Evolutionary conservation across 2,797 vertebrate genomes (phyloP), one percentile per base, ranked within the genome.

Genomic region (Centropyge bicolor): DNA sequence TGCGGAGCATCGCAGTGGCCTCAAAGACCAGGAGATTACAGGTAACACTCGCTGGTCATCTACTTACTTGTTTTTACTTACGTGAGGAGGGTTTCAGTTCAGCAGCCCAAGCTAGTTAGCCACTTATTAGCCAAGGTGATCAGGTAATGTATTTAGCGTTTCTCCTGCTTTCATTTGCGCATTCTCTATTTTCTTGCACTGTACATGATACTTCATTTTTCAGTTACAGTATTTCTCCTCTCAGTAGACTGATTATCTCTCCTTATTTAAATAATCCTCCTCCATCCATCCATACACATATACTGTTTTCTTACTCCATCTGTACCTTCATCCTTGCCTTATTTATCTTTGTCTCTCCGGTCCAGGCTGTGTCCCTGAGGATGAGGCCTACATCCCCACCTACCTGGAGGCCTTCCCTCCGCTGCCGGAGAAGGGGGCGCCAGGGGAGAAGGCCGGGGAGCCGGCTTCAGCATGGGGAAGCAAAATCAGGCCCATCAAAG

Each of bases 371-470:
- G 93, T 95, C 81, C 94, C 93, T 0, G 95, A 96, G 87, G 94
- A 96, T 88, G 94, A 96, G 76, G 95, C 95, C 76, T 95, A 94
- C 81, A 95, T 95, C 86, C 95, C 95, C 27, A 96, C 94, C 77
- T 96, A 96, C 73, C 90, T 95, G 85, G 94, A 96, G 84, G 95
- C 95, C 79, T 96, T 96, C 83, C 95, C 95, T 71, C 95, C 95
- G 2, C 88, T 96, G 76, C 94, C 95, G 0, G 95, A 97, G 87
- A 96, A 96, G 84, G 94, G 91, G 10, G 83, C 93, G 3, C 94
- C 91, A 0, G 94, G 94, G 76, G 94, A 96, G 70, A 96, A 91
- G 86, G 83, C 92, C 4, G 92, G 94, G 59, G 94, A 96, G 73
- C 89, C 90, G 13, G 78, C 78, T 10, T 92, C 93, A 16, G 94